These are phyloP conservation scores for Procavia capensis DNA, from an alignment of 2,113 vertebrate species.

Conservation along the genomic window DNA sequence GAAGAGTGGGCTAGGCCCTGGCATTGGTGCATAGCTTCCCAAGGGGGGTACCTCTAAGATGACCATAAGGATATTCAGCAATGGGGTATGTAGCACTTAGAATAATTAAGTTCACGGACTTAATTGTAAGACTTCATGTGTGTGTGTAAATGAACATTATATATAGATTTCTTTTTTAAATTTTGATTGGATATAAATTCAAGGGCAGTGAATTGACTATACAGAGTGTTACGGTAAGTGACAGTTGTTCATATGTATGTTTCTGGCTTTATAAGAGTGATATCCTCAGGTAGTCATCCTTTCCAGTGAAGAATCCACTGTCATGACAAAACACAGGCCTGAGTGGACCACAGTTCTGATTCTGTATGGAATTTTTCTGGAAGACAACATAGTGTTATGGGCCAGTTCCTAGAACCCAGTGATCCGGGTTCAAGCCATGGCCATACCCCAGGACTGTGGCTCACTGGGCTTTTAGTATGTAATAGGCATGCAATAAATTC, in stretches of 20 bases:
- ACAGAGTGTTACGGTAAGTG: background rate
- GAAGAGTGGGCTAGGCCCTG: too few species aligned
- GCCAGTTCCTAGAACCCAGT: background rate
- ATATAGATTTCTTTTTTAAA: background rate
- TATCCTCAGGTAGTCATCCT: background rate
- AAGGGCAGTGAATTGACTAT: background rate
- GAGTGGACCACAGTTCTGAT: background rate
- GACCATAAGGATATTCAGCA: too few species aligned
- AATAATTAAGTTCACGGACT: too few species aligned
- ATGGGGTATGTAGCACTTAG: too few species aligned
- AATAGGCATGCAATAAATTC: background rate
- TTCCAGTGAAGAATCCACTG: background rate
- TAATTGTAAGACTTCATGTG: too few species aligned
- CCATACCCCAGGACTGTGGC: background rate
- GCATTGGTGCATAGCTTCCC: too few species aligned
- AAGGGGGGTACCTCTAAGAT: too few species aligned
- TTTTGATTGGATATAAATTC: constrained; percentile 6
- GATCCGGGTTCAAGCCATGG: background rate
- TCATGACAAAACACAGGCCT: background rate
- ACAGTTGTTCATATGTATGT: background rate
- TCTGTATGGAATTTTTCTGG: background rate
- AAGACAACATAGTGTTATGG: background rate
- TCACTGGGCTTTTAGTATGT: background rate
- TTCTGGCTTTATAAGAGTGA: background rate
- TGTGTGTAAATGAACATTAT: background rate